These are phyloP conservation scores for Scylla paramamosain DNA, from an alignment of 1,140 invertebrate species.

Conservation along the genomic window DNA sequence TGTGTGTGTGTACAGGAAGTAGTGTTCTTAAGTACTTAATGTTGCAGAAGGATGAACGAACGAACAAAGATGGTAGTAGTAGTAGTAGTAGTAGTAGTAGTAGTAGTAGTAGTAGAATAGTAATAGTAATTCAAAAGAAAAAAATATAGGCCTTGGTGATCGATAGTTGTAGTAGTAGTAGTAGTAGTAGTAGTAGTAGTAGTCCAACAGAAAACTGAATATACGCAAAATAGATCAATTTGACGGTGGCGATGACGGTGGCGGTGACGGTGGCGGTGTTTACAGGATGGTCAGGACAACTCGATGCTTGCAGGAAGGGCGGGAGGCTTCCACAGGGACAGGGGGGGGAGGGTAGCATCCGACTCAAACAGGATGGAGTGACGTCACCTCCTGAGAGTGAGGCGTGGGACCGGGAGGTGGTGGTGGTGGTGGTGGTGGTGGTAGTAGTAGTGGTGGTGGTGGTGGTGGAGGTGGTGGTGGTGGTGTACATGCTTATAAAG, in stretches of 20 bases:
- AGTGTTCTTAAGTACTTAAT: too few relatives aligned
- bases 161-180: too few relatives aligned
- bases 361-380: not conserved
- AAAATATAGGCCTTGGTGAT: too few relatives aligned
- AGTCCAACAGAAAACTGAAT: too few relatives aligned
- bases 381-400: not conserved
- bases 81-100: slow-evolving; percentile 23
- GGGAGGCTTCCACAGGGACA: not conserved
- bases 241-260: not conserved
- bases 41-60: too few relatives aligned
- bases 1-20: not conserved
- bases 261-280: not conserved
- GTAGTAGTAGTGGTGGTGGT: not conserved
- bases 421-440: not conserved
- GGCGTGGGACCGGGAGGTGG: slow-evolving; percentile 7
- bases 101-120: not conserved
- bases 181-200: too few relatives aligned
- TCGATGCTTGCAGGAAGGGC: not conserved
- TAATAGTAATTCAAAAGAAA: too few relatives aligned
- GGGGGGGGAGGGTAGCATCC: not conserved
- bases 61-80: too few relatives aligned
- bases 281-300: not conserved
- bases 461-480: not conserved
- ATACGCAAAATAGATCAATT: too few relatives aligned
- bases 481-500: too few relatives aligned